These are phyloP conservation scores for Euphydryas editha DNA, from an alignment of 2,888 invertebrate species.

Conservation along the genomic window DNA sequence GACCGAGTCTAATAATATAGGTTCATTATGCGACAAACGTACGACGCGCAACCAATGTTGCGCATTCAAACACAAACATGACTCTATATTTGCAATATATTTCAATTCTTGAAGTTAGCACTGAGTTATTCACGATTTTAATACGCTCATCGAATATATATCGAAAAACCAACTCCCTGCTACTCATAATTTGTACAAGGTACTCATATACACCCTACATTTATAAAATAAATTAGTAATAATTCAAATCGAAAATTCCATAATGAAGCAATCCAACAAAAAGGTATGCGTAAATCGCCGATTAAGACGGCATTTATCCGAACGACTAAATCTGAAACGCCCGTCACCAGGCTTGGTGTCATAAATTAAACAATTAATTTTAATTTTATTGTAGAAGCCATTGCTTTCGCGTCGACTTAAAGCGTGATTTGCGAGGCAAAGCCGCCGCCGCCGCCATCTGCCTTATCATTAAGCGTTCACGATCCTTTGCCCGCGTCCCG, in stretches of 20 bases:
- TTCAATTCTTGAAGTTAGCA: constrained; percentile 25
- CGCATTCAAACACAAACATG: constrained; percentile 47
- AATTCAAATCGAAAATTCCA: constrained; percentile 27
- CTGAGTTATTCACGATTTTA: constrained; percentile 31
- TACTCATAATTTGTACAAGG: background rate
- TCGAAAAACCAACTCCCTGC: background rate
- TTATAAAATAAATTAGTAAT: constrained; percentile 13
- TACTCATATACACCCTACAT: background rate
- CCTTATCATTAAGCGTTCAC: constrained; percentile 75
- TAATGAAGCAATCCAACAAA: constrained; percentile 46
- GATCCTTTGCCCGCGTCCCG: constrained; percentile 59
- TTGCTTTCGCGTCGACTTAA: constrained; percentile 75
- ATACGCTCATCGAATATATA: constrained; percentile 33
- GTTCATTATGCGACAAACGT: constrained; percentile 60
- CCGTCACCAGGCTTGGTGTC: constrained; percentile 55
- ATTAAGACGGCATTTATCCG: constrained; percentile 71
- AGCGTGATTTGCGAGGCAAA: constrained; percentile 73
- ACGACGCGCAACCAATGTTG: constrained; percentile 40
- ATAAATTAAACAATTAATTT: constrained; percentile 78
- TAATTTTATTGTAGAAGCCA: constrained; percentile 66
- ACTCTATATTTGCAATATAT: constrained; percentile 39
- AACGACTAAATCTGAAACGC: constrained; percentile 65
- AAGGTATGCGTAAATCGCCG: constrained; percentile 67
- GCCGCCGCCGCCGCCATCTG: constrained; percentile 64
- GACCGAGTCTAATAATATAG: constrained; percentile 52